Base-by-base conservation (phyloP, 1,140 invertebrate species). In the Camponotus floridanus region DNA sequence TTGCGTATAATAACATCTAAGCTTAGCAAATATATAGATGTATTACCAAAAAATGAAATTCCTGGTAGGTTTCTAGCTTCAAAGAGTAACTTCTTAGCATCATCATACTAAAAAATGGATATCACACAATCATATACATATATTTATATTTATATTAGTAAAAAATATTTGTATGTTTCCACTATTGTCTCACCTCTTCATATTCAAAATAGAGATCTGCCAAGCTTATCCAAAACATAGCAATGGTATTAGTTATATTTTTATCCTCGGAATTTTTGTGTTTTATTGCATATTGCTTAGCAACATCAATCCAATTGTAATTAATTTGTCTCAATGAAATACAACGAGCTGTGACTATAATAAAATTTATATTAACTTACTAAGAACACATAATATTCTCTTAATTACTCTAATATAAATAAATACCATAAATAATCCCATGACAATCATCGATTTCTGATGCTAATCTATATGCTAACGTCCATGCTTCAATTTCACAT, bases 201-300 rank as follows among this genome's bases (percentile, higher is more conserved):
- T 87, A 91, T 87, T 93, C 91, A 18, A 94, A 94, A 68, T 94
- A 94, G 79, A 92, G 92, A 45, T 95, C 92, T 55, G 94, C 90
- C 42, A 95, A 90, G 84, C 91, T 93, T 57, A 94, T 87, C 87
- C 90, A 93, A 86, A 93, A 94, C 39, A 92, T 64, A 42, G 88
- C 88, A 21, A 94, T 88, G 1, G 84, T 61, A 13, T 74, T 76
- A 6, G 79, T 83, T 62, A 87, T 90, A 62, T 87, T 48, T 21
- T 42, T n/a, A 18, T 93, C 90, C 3, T 76, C 51, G 0, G 91
- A 92, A 39, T 90, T 76, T 71, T 91, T 89, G 0, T 92, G 42
- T 6, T 76, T 71, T 3, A 55, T 45, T 3, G 87, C 76, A 31
- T 86, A 73, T 36, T 94, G 62, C 8, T 92, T 87, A 15, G 91